Percentiles rank a stretch among this genome's conserved stretches.
phyloP scores from a whole-genome alignment of 2,888 invertebrate genomes.

The Formica aserva region DNA sequence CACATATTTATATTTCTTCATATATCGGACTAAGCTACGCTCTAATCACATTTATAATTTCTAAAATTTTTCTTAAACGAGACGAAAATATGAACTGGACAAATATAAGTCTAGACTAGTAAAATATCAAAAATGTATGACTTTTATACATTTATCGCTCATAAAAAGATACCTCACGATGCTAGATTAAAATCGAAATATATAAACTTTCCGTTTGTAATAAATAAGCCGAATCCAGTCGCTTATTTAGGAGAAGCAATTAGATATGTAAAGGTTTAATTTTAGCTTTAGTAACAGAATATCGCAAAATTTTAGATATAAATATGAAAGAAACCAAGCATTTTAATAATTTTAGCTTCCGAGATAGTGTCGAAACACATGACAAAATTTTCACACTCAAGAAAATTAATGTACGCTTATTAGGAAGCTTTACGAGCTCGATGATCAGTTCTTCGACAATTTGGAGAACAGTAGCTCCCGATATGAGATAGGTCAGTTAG shows the following conservation, averaged over 20 bases:
- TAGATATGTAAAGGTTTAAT: too few species aligned
- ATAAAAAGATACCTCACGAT: too few species aligned
- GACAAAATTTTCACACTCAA: not conserved
- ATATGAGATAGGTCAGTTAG: slow-evolving; percentile 12
- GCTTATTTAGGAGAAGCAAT: too few species aligned
- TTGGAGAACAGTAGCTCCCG: slow-evolving; percentile 1
- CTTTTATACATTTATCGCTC: too few species aligned
- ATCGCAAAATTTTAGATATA: too few species aligned
- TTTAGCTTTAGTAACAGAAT: too few species aligned
- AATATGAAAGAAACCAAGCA: not conserved
- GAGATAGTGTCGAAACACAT: not conserved
- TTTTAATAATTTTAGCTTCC: not conserved
- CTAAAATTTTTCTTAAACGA: not conserved
- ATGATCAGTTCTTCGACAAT: slow-evolving; percentile 1
- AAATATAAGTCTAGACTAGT: too few species aligned
- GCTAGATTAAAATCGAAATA: too few species aligned
- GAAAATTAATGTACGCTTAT: not conserved
- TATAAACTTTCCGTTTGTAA: too few species aligned
- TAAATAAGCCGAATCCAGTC: too few species aligned
- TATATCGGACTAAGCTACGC: not conserved
- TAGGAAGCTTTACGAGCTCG: not conserved
- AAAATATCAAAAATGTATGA: too few species aligned
- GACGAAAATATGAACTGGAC: not conserved
- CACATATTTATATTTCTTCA: not conserved
- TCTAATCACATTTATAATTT: not conserved